These are phyloP conservation scores for Campoplex nolae DNA, from an alignment of 2,888 invertebrate species.

Conservation along the genomic window DNA sequence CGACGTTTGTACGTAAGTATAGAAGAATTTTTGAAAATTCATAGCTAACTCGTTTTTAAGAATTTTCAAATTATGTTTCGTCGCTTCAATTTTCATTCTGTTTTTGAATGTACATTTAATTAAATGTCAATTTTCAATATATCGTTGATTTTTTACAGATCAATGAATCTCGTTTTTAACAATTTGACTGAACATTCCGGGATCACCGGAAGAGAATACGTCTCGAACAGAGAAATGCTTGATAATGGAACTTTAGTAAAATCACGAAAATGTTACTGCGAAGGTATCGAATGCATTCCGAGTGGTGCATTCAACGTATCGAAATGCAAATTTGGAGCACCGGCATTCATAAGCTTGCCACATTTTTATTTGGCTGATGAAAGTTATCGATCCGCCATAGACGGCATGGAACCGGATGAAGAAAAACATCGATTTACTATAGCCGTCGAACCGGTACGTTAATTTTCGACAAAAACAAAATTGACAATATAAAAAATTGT, in stretches of 20 bases:
- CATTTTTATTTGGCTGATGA: conserved; percentile 92
- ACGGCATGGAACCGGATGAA: conserved; percentile 89
- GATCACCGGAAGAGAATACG: conserved; percentile 86
- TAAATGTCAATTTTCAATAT: background rate
- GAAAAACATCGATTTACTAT: conserved; percentile 88
- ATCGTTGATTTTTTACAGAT: conserved; percentile 77
- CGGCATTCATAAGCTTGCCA: conserved; percentile 92
- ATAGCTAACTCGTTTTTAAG: background rate
- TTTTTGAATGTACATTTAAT: background rate
- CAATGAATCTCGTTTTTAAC: conserved; percentile 82
- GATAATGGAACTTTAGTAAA: conserved; percentile 89
- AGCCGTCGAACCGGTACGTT: conserved; percentile 89
- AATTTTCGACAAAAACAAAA: background rate
- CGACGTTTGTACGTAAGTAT: conserved; percentile 91
- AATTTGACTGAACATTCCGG: conserved; percentile 83
- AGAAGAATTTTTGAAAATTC: background rate
- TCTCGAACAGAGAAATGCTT: conserved; percentile 88
- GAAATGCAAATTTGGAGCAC: conserved; percentile 91
- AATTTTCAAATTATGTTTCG: background rate
- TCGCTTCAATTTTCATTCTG: background rate
- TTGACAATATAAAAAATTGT: background rate
- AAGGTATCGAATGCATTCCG: conserved; percentile 83
- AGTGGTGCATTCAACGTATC: conserved; percentile 91
- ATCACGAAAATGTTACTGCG: conserved; percentile 89
- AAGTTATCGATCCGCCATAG: conserved; percentile 87